Evolutionary conservation across 1,140 invertebrate genomes (phyloP).

Genomic region (Paralvinella palmiformis): DNA sequence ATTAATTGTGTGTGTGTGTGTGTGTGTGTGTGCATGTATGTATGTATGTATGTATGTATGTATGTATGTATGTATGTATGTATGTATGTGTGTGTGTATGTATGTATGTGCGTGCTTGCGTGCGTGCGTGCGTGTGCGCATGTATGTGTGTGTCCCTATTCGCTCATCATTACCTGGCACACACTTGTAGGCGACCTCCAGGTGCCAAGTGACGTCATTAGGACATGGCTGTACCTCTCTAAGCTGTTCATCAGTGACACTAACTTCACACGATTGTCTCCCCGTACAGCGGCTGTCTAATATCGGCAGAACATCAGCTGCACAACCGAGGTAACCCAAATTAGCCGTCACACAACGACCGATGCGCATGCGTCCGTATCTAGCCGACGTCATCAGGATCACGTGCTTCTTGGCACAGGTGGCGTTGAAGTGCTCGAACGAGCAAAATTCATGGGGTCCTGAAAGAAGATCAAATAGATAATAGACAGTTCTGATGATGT

Average conservation of each 20-base stretch:
- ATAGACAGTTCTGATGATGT: no score
- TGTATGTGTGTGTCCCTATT: no score
- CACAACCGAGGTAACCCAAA: constrained; percentile 8
- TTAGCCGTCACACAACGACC: constrained; percentile 5
- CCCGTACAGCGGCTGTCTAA: constrained; percentile 13
- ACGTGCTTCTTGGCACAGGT: background rate
- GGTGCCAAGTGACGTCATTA: constrained; percentile 14
- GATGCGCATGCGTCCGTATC: constrained; percentile 5
- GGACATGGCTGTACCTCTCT: constrained; percentile 8
- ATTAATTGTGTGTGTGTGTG: background rate
- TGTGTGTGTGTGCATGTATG: background rate
- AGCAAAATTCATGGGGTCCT: background rate
- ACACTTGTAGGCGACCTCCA: constrained; percentile 11
- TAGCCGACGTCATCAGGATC: constrained; percentile 6
- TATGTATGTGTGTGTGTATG: no score
- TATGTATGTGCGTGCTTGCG: no score
- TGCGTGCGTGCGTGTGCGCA: no score
- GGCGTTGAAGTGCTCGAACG: constrained; percentile 5
- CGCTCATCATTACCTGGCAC: constrained; percentile 2
- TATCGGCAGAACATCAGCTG: constrained; percentile 4
- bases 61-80: no score
- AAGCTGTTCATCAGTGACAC: constrained; percentile 6
- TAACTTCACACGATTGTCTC: constrained; percentile 2
- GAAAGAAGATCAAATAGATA: background rate
- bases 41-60: no score